A percentile compares a stretch with the other conserved stretches of the same genome.
Conservation (phyloP, 2,888 invertebrate species). For the Drosophila borborema region DNA sequence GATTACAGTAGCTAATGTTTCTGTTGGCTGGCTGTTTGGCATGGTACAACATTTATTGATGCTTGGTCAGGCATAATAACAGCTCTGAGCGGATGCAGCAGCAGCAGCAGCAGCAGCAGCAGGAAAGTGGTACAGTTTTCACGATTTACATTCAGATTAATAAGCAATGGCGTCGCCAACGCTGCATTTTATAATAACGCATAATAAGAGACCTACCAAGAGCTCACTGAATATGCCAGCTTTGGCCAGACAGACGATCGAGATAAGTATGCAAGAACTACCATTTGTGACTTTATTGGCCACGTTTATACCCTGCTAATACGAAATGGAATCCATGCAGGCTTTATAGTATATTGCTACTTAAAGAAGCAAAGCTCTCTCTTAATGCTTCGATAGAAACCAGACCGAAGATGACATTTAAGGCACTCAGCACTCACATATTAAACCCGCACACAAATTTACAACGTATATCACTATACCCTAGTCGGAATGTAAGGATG, state of each 20-base stretch:
- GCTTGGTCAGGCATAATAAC: constrained; percentile 62
- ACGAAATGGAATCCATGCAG: constrained; percentile 11
- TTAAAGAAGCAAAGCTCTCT: background rate
- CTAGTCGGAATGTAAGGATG: no score
- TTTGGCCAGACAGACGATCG: constrained; percentile 33
- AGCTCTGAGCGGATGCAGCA: constrained; percentile 16
- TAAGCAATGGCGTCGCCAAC: constrained; percentile 52
- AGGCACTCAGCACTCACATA: no score
- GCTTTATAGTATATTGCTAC: background rate
- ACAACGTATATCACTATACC: no score
- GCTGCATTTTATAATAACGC: constrained; percentile 56
- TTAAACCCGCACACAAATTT: no score
- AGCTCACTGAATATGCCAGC: constrained; percentile 42
- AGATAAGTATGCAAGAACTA: constrained; percentile 47
- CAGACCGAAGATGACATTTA: no score
- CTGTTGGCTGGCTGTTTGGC: constrained; percentile 43
- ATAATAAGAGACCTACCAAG: constrained; percentile 32
- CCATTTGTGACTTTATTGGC: constrained; percentile 74
- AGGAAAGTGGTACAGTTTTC: constrained; percentile 13
- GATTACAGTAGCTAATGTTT: constrained; percentile 44
- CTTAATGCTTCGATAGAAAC: no score
- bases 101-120: background rate
- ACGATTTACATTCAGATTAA: constrained; percentile 68
- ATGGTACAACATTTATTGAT: constrained; percentile 75
- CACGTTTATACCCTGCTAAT: constrained; percentile 67